A percentile compares a stretch with the other conserved stretches of the same genome.
Conservation (phyloP, 2,113 vertebrate species). For the Coreoperca whiteheadi region DNA sequence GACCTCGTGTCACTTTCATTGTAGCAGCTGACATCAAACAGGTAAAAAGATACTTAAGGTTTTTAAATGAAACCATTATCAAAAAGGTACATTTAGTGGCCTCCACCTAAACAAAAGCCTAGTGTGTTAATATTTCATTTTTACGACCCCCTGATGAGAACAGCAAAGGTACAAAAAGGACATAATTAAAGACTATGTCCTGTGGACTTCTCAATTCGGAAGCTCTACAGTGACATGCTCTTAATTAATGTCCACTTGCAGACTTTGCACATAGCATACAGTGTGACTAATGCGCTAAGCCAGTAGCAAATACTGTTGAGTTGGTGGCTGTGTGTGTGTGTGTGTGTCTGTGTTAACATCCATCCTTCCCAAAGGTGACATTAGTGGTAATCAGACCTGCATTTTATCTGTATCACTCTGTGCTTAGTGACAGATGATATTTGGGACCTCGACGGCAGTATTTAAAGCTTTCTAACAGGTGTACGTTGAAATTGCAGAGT, state of each 20-base stretch:
- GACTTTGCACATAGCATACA: conserved; percentile 28
- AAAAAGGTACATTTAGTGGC: conserved; percentile 4
- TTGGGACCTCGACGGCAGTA: conserved; percentile 20
- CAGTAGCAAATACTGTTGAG: conserved; percentile 34
- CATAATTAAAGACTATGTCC: conserved; percentile 15
- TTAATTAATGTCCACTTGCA: conserved; percentile 53
- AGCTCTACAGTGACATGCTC: conserved; percentile 1
- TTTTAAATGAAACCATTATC: conserved; percentile 26
- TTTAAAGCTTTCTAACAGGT: conserved; percentile 57
- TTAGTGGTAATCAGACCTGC: conserved; percentile 64
- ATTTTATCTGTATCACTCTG: conserved; percentile 54
- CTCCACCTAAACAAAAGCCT: neutral
- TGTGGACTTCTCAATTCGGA: conserved; percentile 13
- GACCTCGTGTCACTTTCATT: conserved; percentile 1
- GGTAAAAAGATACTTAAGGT: neutral
- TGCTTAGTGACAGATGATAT: conserved; percentile 43
- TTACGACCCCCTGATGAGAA: conserved; percentile 10
- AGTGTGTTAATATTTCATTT: conserved; percentile 18
- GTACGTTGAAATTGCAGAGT: conserved; percentile 36
- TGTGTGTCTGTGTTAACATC: conserved; percentile 10
- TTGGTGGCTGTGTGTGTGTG: neutral
- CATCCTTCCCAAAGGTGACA: conserved; percentile 59
- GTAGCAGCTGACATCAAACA: conserved; percentile 19
- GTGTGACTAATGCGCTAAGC: conserved; percentile 39
- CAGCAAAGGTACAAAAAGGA: conserved; percentile 37